Conservation (phyloP, 2,888 invertebrate species). For the Sinopyrophorus schimmeli region DNA sequence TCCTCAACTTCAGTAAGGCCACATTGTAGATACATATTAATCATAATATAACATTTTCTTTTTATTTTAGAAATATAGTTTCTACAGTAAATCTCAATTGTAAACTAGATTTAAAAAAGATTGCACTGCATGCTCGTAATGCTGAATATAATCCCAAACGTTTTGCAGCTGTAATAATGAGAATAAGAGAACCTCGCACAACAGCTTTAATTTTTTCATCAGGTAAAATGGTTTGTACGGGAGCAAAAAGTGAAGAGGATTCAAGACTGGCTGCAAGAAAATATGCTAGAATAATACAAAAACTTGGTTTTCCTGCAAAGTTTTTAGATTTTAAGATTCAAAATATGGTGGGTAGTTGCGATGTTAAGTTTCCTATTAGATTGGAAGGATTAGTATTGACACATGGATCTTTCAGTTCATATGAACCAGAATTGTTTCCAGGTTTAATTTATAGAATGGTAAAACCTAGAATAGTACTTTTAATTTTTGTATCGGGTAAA, state of each 20-base stretch:
- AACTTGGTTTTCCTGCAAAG: constrained; percentile 76
- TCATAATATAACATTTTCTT: not conserved
- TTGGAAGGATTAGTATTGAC: constrained; percentile 79
- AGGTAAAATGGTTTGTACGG: constrained; percentile 87
- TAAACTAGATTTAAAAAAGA: constrained; percentile 93
- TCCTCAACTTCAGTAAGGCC: constrained; percentile 84
- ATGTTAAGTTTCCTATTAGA: constrained; percentile 83
- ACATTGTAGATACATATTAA: constrained; percentile 2
- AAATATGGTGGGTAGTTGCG: constrained; percentile 87
- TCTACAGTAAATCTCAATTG: constrained; percentile 96
- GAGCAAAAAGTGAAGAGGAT: constrained; percentile 82
- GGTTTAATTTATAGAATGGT: constrained; percentile 84
- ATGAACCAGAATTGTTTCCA: constrained; percentile 82
- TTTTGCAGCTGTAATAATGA: constrained; percentile 99
- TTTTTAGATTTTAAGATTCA: constrained; percentile 82
- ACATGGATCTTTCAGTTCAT: constrained; percentile 76
- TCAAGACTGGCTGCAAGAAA: constrained; percentile 78
- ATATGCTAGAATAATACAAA: constrained; percentile 81
- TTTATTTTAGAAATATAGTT: constrained; percentile 84
- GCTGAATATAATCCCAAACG: constrained; percentile 99
- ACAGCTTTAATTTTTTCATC: constrained; percentile 83
- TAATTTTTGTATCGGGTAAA: constrained; percentile 85
- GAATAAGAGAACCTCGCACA: constrained; percentile 86
- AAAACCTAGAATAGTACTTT: constrained; percentile 75
- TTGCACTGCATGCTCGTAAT: constrained; percentile 96